A percentile compares a stretch with the other conserved stretches of the same genome.
Evolutionary conservation across 2,113 vertebrate genomes (phyloP).

Genomic region (Hippolais icterina): DNA sequence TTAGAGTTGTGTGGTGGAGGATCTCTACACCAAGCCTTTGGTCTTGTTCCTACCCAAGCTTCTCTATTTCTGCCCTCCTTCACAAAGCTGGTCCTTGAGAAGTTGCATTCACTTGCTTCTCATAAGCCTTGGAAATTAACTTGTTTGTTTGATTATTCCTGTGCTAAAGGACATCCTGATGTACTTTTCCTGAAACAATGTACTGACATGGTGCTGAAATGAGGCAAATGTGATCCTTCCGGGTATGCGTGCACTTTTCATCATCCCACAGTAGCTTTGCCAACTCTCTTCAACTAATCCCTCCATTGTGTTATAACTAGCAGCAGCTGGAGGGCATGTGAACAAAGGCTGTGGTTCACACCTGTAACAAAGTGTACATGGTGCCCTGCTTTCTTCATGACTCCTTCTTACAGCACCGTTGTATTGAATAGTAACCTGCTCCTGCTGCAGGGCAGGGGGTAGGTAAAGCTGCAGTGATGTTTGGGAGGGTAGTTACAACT

Average conservation of each 20-base stretch:
- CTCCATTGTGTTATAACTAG: slow-evolving; percentile 25
- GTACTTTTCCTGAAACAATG: slow-evolving; percentile 1
- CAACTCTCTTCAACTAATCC: slow-evolving; percentile 39
- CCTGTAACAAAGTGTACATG: neutral
- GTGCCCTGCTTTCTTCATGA: neutral
- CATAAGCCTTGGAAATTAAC: neutral
- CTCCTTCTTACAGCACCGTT: neutral
- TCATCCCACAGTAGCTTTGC: slow-evolving; percentile 11
- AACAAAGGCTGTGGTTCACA: slow-evolving; percentile 5
- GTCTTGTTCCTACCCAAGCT: neutral
- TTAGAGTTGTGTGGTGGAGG: neutral
- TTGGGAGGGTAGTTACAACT: neutral
- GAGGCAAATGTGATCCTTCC: slow-evolving; percentile 18
- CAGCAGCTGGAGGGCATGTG: slow-evolving; percentile 51
- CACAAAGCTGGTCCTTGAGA: neutral
- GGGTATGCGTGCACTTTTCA: neutral
- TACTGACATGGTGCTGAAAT: slow-evolving; percentile 24
- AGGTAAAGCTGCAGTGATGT: neutral
- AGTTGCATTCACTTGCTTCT: neutral
- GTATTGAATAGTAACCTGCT: neutral
- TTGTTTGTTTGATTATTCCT: slow-evolving; percentile 19
- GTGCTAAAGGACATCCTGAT: slow-evolving; percentile 9
- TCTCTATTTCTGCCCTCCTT: neutral
- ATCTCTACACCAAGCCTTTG: neutral
- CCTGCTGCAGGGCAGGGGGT: neutral